These are phyloP conservation scores for Clostera curtula DNA, from an alignment of 2,888 invertebrate species.

Conservation along the genomic window DNA sequence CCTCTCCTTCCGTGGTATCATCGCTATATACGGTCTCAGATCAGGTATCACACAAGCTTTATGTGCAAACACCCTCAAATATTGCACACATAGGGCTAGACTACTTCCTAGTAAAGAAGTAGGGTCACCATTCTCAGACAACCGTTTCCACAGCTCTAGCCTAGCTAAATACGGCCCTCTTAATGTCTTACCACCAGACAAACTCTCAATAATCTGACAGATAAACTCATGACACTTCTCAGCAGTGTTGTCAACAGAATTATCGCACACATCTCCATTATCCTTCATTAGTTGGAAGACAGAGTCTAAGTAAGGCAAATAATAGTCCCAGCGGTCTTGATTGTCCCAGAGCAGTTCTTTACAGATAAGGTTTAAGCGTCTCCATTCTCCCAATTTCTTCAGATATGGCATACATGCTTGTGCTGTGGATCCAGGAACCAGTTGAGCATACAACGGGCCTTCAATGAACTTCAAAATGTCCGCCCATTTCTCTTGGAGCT, in stretches of 20 bases:
- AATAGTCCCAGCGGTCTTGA: slow-evolving; percentile 83
- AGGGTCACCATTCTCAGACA: slow-evolving; percentile 72
- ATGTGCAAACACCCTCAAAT: slow-evolving; percentile 87
- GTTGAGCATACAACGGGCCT: slow-evolving; percentile 80
- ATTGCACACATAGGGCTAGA: slow-evolving; percentile 82
- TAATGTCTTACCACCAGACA: slow-evolving; percentile 62
- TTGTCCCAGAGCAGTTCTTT: slow-evolving; percentile 84
- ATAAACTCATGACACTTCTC: slow-evolving; percentile 66
- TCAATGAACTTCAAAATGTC: slow-evolving; percentile 89
- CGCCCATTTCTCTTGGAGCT: slow-evolving; percentile 85
- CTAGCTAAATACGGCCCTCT: slow-evolving; percentile 90
- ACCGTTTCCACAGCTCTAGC: slow-evolving; percentile 81
- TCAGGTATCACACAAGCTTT: slow-evolving; percentile 92
- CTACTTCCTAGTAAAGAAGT: slow-evolving; percentile 75
- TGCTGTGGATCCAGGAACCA: slow-evolving; percentile 80
- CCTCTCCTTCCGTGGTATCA: slow-evolving; percentile 79
- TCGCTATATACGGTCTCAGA: slow-evolving; percentile 81
- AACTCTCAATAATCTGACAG: slow-evolving; percentile 67
- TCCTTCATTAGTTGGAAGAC: slow-evolving; percentile 77
- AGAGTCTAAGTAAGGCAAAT: slow-evolving; percentile 82
- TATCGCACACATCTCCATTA: slow-evolving; percentile 31
- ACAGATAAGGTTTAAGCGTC: slow-evolving; percentile 81
- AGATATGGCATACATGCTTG: slow-evolving; percentile 84
- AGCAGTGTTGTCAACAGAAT: slow-evolving; percentile 49
- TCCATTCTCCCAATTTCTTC: slow-evolving; percentile 83